These are phyloP conservation scores for Brenthis daphne DNA, from an alignment of 2,888 invertebrate species.

Conservation along the genomic window DNA sequence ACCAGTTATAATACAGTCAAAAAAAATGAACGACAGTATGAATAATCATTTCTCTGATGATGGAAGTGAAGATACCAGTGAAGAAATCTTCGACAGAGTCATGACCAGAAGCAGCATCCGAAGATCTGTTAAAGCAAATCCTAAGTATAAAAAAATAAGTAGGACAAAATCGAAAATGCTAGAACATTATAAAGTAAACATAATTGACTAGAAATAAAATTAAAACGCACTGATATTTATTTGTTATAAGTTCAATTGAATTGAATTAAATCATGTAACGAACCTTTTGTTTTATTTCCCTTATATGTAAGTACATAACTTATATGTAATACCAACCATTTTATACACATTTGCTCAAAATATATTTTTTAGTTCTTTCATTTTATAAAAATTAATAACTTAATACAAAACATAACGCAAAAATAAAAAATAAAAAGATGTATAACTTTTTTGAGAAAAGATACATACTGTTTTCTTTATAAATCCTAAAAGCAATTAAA, in stretches of 20 bases:
- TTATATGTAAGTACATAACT: background rate
- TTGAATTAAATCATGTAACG: constrained; percentile 37
- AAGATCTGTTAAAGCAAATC: constrained; percentile 75
- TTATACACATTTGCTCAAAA: too few species aligned
- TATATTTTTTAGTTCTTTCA: too few species aligned
- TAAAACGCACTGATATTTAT: constrained; percentile 33
- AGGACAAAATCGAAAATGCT: constrained; percentile 73
- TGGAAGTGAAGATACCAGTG: constrained; percentile 77
- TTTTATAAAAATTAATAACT: too few species aligned
- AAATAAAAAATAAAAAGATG: too few species aligned
- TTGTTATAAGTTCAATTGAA: constrained; percentile 37
- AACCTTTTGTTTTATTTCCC: constrained; percentile 21
- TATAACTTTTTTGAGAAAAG: too few species aligned
- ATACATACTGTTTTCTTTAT: too few species aligned
- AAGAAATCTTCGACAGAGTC: constrained; percentile 75
- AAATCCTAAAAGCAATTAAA: too few species aligned
- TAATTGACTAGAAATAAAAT: constrained; percentile 56
- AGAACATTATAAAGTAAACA: constrained; percentile 74
- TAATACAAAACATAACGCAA: too few species aligned
- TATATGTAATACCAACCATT: too few species aligned
- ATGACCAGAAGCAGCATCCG: constrained; percentile 75
- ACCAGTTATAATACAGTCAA: constrained; percentile 62
- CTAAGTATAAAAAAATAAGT: constrained; percentile 78
- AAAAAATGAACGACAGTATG: constrained; percentile 75
- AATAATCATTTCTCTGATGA: constrained; percentile 78